Percentiles rank a stretch among this genome's conserved stretches.
These are phyloP conservation scores for Dallia pectoralis DNA, from an alignment of 2,797 vertebrate species.

Conservation along the genomic window DNA sequence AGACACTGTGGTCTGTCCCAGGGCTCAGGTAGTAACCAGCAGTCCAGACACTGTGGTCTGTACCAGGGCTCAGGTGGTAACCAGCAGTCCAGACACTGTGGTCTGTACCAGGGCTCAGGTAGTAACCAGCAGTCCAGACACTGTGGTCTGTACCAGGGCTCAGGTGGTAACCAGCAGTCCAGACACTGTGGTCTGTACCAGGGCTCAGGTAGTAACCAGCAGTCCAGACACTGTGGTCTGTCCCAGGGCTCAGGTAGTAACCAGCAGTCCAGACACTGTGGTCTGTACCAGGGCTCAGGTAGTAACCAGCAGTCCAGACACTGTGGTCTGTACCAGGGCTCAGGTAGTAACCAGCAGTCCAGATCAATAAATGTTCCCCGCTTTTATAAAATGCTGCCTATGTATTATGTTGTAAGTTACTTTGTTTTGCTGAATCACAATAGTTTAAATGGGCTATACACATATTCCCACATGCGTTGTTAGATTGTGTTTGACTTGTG, in stretches of 20 bases:
- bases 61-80: conserved; percentile 64
- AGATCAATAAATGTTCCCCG: conserved; percentile 52
- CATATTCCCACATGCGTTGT: too few relatives aligned
- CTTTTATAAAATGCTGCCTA: neutral
- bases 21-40: conserved; percentile 67
- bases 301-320: conserved; percentile 74
- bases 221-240: conserved; percentile 72
- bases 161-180: conserved; percentile 75
- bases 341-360: conserved; percentile 75
- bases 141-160: conserved; percentile 51
- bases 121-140: conserved; percentile 77
- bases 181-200: conserved; percentile 65
- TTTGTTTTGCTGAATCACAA: too few relatives aligned
- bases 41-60: conserved; percentile 72
- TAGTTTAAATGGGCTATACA: too few relatives aligned
- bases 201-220: conserved; percentile 67
- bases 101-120: conserved; percentile 58
- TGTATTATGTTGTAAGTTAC: too few relatives aligned
- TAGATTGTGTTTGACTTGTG: neutral
- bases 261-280: conserved; percentile 63
- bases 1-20: conserved; percentile 65
- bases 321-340: too few relatives aligned
- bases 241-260: conserved; percentile 51
- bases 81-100: conserved; percentile 74
- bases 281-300: too few relatives aligned